Base-by-base conservation (phyloP, 2,113 vertebrate genomes). In the Bambusicola thoracicus region DNA sequence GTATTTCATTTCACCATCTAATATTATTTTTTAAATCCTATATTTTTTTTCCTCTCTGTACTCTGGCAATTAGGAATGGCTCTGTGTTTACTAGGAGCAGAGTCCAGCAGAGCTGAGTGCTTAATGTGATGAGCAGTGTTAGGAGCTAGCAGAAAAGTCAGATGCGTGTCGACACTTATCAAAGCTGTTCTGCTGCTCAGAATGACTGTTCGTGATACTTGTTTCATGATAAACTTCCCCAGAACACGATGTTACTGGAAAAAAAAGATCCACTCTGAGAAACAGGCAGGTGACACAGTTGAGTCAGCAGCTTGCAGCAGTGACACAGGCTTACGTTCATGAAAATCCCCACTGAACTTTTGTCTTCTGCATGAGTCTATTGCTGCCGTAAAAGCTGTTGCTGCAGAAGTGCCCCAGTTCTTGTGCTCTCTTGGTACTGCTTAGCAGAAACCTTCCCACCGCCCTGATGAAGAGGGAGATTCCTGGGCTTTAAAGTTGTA, bases 151-250 rank as follows among this genome's bases (percentile, higher is more conserved):
- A 93, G 92, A n/a, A 82, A 93, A 94, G 96, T 91, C 91, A 95
- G 87, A 95, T 92, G 91, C 65, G 3, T 92, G 87, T 86, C 65
- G 48, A 58, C 93, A 83, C 91, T 65, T 91, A 90, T 90, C 95
- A 96, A 58, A 86, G 93, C 90, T 84, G 85, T 67, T 82, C 76
- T 91, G 93, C 93, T 85, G 95, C 94, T 95, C 95, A 90, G 91
- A 96, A 97, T 96, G 95, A 96, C 93, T 97, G 94, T 94, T 94
- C 69, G 32, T 90, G 96, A 91, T 85, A 68, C 85, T 96, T 32
- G 82, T 86, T 96, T 96, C 94, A 88, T 73, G 96, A 96, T 96
- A 96, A 97, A 97, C 91, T 96, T 95, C 91, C 91, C 85, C 95
- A 95, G 95, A 96, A 95, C 91, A 94, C 63, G 87, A 91, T 81